phyloP scores from a whole-genome alignment of 2,888 invertebrate species.

The Campoletis raptor region DNA sequence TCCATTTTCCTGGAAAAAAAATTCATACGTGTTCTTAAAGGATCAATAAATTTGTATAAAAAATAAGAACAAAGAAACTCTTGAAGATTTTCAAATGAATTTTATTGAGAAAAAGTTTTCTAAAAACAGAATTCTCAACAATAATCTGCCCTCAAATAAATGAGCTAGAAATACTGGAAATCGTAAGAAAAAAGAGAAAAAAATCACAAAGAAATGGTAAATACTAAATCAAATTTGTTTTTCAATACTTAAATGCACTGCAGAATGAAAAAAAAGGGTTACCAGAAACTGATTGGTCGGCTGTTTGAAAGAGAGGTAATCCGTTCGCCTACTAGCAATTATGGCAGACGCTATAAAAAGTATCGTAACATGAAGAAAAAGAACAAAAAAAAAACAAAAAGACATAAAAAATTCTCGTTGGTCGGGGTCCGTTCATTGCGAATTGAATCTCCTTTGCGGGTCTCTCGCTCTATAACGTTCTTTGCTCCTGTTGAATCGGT shows the following conservation, averaged over 20 bases:
- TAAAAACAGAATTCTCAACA: neutral
- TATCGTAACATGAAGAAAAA: constrained; percentile 15
- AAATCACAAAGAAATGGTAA: neutral
- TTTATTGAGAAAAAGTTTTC: neutral
- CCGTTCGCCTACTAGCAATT: constrained; percentile 16
- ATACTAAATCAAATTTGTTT: neutral
- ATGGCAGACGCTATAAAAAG: constrained; percentile 8
- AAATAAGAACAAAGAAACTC: neutral
- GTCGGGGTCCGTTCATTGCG: constrained; percentile 24
- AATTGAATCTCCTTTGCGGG: constrained; percentile 27
- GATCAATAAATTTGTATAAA: too few species aligned
- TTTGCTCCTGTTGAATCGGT: constrained; percentile 56
- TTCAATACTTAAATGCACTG: neutral
- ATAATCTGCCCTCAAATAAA: neutral
- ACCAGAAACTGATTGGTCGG: neutral
- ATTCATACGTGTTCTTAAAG: too few species aligned
- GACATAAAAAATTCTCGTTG: constrained; percentile 15
- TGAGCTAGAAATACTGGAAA: neutral
- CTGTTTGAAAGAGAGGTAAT: neutral
- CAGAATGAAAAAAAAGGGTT: neutral
- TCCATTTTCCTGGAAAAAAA: too few species aligned
- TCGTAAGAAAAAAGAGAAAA: neutral
- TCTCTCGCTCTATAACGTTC: constrained; percentile 35
- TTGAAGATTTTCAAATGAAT: neutral
- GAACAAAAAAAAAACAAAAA: neutral